phyloP scores from a whole-genome alignment of 2,113 vertebrate genomes.

The Myocastor coypus region DNA sequence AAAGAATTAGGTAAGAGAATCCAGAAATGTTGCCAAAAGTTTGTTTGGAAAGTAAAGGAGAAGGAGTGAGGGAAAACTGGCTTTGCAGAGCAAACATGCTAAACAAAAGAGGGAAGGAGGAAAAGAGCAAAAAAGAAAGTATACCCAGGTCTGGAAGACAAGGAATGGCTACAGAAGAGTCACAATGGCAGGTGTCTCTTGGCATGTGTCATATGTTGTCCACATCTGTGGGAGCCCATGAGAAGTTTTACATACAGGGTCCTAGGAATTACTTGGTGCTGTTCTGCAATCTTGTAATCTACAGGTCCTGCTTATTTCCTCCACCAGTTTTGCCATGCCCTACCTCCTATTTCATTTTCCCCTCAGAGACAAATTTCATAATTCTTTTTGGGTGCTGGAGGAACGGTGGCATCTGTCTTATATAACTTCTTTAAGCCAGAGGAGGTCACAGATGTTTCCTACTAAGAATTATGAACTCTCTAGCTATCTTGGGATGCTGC shows the following conservation, averaged over 20 bases:
- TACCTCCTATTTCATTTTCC: not conserved
- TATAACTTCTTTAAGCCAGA: not conserved
- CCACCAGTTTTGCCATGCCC: not conserved
- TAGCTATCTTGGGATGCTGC: not conserved
- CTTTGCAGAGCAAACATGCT: not conserved
- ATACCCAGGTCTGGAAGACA: not conserved
- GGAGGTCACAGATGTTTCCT: not conserved
- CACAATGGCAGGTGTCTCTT: not conserved
- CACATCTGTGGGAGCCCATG: not conserved
- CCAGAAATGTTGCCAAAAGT: not conserved
- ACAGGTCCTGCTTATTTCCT: not conserved
- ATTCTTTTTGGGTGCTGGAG: not conserved
- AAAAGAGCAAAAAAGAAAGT: not conserved
- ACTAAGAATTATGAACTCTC: not conserved
- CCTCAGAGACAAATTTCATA: not conserved
- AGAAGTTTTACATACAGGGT: not conserved
- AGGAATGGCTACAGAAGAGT: not conserved
- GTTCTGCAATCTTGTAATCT: not conserved
- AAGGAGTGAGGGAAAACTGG: not conserved
- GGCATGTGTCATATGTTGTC: not conserved
- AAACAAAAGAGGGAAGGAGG: not conserved
- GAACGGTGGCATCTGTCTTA: not conserved
- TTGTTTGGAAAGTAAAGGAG: not conserved
- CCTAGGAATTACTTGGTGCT: not conserved
- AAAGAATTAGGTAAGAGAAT: not conserved